Conservation (phyloP, 2,888 invertebrate genomes). For the Dicyrtoma fusca region DNA sequence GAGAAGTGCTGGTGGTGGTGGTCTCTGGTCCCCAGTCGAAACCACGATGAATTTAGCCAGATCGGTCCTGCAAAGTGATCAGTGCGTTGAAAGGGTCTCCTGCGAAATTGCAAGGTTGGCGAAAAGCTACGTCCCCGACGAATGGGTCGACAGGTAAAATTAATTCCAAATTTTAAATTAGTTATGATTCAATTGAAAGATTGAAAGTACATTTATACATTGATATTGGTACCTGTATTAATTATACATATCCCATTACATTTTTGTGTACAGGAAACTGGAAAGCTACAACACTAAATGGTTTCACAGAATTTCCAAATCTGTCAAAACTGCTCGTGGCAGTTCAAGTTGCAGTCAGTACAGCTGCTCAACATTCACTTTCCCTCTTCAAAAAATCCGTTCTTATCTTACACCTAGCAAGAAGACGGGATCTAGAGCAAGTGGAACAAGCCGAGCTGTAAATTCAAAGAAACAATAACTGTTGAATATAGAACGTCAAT, state of each 20-base stretch:
- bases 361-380: constrained; percentile 26
- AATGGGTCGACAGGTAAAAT: constrained; percentile 46
- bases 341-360: constrained; percentile 38
- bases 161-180: background rate
- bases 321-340: constrained; percentile 39
- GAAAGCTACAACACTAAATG: constrained; percentile 39
- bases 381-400: constrained; percentile 10
- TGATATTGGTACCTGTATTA: too few relatives aligned
- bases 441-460: too few relatives aligned
- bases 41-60: constrained; percentile 1
- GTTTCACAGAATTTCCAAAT: constrained; percentile 43
- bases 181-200: background rate
- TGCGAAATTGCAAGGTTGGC: constrained; percentile 45
- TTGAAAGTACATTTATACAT: too few relatives aligned
- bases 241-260: too few relatives aligned
- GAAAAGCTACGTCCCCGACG: constrained; percentile 35
- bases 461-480: too few relatives aligned
- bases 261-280: constrained; percentile 44
- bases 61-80: constrained; percentile 43
- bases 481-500: too few relatives aligned
- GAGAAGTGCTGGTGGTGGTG: background rate
- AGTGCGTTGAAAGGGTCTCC: constrained; percentile 51
- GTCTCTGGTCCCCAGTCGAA: background rate
- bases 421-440: too few relatives aligned
- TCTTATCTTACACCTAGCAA: background rate